phyloP scores from a whole-genome alignment of 2,113 vertebrate species.

The Rhabdomys dilectus region DNA sequence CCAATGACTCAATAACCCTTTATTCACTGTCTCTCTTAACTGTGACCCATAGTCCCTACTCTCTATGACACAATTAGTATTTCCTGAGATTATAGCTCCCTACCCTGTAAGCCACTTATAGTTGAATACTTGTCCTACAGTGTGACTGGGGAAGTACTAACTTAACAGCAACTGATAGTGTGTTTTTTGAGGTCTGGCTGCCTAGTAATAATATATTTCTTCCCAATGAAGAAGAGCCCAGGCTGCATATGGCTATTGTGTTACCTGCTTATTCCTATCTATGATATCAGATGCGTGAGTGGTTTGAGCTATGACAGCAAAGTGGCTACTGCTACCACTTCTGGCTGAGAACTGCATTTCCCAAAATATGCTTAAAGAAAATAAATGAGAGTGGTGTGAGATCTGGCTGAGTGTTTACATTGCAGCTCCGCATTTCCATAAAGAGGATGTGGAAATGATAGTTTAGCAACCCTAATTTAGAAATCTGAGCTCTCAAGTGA shows the following conservation, averaged over 20 bases:
- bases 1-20: background rate
- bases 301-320: background rate
- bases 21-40: background rate
- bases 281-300: background rate
- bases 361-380: conserved; percentile 56
- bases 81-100: background rate
- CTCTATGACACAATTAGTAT: background rate
- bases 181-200: background rate
- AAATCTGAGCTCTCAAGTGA: background rate
- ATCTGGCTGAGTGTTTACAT: background rate
- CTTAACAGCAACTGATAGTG: background rate
- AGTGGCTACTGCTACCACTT: background rate
- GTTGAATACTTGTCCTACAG: background rate
- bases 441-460: background rate
- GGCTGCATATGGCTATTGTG: no score
- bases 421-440: background rate
- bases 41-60: background rate
- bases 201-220: background rate
- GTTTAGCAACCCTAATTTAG: background rate
- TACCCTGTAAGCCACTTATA: background rate
- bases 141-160: background rate
- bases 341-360: conserved; percentile 14
- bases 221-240: background rate
- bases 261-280: background rate
- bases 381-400: background rate